These are phyloP conservation scores for Neoascia interrupta DNA, from an alignment of 2,888 invertebrate genomes.

Conservation along the genomic window DNA sequence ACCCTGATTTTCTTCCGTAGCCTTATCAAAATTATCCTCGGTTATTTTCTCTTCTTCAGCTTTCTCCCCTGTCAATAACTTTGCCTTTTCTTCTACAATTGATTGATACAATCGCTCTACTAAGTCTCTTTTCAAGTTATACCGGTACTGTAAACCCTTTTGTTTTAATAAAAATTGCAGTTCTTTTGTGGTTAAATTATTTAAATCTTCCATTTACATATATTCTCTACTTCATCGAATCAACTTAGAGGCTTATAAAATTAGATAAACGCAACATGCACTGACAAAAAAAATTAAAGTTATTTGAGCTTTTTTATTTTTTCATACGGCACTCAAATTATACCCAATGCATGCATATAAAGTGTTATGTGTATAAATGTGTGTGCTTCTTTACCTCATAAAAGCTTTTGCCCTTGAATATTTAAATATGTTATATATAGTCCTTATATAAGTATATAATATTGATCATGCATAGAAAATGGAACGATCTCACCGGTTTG, in stretches of 20 bases:
- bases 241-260: not conserved
- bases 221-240: not conserved
- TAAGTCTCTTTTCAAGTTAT: constrained; percentile 22
- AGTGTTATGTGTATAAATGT: no score
- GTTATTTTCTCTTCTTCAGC: not conserved
- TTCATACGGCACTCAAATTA: not conserved
- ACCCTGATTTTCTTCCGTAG: not conserved
- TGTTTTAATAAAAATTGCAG: constrained; percentile 17
- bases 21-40: not conserved
- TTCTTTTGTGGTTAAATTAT: constrained; percentile 17
- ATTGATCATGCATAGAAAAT: no score
- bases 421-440: no score
- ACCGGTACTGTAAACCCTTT: constrained; percentile 15
- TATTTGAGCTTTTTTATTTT: not conserved
- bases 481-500: no score
- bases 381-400: no score
- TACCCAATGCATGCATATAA: not conserved
- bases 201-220: constrained; percentile 29
- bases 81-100: not conserved
- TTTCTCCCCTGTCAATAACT: not conserved
- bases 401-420: no score
- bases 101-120: not conserved
- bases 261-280: no score
- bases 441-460: no score
- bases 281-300: no score